Conservation (phyloP, 2,797 vertebrate genomes). For the Gambelia wislizenii region DNA sequence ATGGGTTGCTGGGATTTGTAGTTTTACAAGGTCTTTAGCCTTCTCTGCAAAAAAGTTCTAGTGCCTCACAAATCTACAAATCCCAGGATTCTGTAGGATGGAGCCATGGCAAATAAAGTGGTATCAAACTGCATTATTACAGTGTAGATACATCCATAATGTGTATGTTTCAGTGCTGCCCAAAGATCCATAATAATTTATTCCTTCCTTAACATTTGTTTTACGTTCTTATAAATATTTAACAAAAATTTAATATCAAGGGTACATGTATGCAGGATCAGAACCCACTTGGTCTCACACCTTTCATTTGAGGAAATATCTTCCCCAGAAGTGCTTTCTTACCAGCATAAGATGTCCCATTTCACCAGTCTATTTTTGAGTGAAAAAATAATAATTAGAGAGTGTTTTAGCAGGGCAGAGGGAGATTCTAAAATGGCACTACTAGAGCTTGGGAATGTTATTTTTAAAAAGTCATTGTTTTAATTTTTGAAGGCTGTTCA, state of each 20-base stretch:
- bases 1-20: too few relatives aligned
- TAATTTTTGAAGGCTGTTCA: too few relatives aligned
- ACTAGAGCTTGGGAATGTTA: too few relatives aligned
- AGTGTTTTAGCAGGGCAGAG: background rate
- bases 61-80: too few relatives aligned
- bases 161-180: background rate
- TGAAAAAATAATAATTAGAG: background rate
- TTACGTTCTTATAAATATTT: slow-evolving; percentile 17
- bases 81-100: too few relatives aligned
- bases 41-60: too few relatives aligned
- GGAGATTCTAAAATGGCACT: background rate
- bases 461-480: too few relatives aligned
- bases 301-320: background rate
- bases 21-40: too few relatives aligned
- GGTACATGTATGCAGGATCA: background rate
- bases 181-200: background rate
- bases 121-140: too few relatives aligned
- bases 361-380: background rate
- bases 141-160: too few relatives aligned
- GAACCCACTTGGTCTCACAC: background rate
- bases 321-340: background rate
- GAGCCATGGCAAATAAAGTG: too few relatives aligned
- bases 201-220: slow-evolving; percentile 33
- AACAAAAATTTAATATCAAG: background rate
- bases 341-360: background rate